phyloP scores from a whole-genome alignment of 2,797 vertebrate species.

The Muscicapa comitata region DNA sequence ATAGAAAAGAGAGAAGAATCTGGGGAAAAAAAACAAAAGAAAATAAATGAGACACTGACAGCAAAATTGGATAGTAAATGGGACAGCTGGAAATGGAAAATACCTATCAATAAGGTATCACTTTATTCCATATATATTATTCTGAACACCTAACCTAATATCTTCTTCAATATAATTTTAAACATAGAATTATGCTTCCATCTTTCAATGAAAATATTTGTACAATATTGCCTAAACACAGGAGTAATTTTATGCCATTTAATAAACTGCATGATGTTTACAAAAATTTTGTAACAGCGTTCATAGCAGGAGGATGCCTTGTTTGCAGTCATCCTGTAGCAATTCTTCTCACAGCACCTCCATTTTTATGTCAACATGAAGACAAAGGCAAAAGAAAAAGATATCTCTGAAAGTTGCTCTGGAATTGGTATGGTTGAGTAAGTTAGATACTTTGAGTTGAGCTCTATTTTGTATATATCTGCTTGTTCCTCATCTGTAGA shows the following conservation, averaged over 20 bases:
- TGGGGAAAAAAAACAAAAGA: accelerated
- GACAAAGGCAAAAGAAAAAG: neutral
- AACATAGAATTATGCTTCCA: neutral
- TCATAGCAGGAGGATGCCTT: neutral
- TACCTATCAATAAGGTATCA: neutral
- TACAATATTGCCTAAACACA: neutral
- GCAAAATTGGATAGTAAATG: neutral
- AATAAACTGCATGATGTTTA: neutral
- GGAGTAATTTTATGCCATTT: neutral
- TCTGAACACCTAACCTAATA: neutral
- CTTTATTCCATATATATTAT: neutral
- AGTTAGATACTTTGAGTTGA: neutral
- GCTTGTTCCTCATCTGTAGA: neutral
- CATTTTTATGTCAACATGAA: neutral
- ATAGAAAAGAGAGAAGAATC: neutral
- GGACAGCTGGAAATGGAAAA: neutral
- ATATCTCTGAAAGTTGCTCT: neutral
- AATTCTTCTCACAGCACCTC: neutral
- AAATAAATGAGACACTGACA: neutral
- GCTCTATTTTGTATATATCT: neutral
- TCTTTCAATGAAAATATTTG: neutral
- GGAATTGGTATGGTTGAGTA: neutral
- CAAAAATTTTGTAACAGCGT: neutral
- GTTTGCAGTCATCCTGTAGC: neutral
- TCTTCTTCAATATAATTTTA: neutral